Conservation (phyloP, 1,140 invertebrate species). For the Chironomus tepperi region DNA sequence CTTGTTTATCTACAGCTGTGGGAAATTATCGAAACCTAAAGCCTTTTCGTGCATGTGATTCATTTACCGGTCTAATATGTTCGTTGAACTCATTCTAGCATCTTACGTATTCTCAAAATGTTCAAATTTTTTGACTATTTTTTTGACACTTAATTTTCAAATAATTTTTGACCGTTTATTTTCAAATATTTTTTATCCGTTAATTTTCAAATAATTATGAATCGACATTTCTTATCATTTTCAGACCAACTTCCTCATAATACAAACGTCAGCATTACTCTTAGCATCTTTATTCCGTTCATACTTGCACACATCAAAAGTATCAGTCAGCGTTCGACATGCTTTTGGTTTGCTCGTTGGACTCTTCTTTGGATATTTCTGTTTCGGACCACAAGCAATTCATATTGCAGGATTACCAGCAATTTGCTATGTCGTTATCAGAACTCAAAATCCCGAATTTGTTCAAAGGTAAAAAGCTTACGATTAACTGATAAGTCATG, state of each 20-base stretch:
- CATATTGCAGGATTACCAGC: constrained; percentile 65
- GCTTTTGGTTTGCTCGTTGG: constrained; percentile 65
- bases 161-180: not conserved
- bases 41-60: too few relatives aligned
- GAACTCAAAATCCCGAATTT: constrained; percentile 48
- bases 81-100: too few relatives aligned
- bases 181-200: not conserved
- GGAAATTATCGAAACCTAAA: too few relatives aligned
- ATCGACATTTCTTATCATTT: constrained; percentile 32
- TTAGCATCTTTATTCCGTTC: constrained; percentile 65
- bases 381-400: constrained; percentile 76
- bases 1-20: too few relatives aligned
- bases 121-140: too few relatives aligned
- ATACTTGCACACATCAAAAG: constrained; percentile 53
- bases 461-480: constrained; percentile 51
- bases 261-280: constrained; percentile 66
- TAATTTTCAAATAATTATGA: not conserved
- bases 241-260: constrained; percentile 75
- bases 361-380: constrained; percentile 72
- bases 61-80: too few relatives aligned
- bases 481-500: constrained; percentile 24
- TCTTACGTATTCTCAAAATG: too few relatives aligned
- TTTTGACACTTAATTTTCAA: too few relatives aligned
- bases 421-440: constrained; percentile 63
- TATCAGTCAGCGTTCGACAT: constrained; percentile 59